Evolutionary conservation across 2,888 invertebrate genomes (phyloP), one percentile per base, ranked within the genome.

Genomic region (Tenthredo scrophulariae): DNA sequence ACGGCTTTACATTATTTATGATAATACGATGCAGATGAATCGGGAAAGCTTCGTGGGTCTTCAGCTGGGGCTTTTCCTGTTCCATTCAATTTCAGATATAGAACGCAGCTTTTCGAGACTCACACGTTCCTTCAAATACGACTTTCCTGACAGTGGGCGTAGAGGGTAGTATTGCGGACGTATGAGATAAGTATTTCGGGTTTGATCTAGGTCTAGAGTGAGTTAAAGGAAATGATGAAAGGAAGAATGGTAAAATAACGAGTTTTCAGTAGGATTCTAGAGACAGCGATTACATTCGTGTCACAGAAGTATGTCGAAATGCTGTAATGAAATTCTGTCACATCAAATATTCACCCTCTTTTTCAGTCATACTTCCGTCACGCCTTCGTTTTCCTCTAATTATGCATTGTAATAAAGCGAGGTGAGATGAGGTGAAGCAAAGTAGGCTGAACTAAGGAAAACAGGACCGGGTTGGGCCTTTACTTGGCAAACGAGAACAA

Each of bases 271-370:
- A 50, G 33, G 43, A 75, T 75, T 75, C 13, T 29, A 46, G 26
- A 33, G 46, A 75, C 46, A n/a, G 46, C 43, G 18, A 46, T 75
- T 43, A 46, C 10, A 46, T 40, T 29, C n/a, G 62, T 65, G 80
- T 62, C 62, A 40, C 40, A 65, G 29, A 58, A 40, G 62, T 62
- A 65, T 43, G 80, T 65, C 18, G 37, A 62, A 80, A 62, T 80
- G 37, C 26, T 40, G 62, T 80, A 80, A 80, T 80, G 80, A 80
- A 80, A 80, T 80, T 62, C 62, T 80, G 80, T 65, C 80, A 80
- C 80, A 15, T 80, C n/a, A 62, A 40, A 65, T 80, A 65, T 62
- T 65, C 80, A 80, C 80, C 80, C 62, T 62, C 58, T 62, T 62
- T 62, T 80, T 80, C 40, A 62, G 62, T 62, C 62, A 80, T 80